Base-by-base conservation (phyloP, 2,113 vertebrate genomes). In the Esox niger region DNA sequence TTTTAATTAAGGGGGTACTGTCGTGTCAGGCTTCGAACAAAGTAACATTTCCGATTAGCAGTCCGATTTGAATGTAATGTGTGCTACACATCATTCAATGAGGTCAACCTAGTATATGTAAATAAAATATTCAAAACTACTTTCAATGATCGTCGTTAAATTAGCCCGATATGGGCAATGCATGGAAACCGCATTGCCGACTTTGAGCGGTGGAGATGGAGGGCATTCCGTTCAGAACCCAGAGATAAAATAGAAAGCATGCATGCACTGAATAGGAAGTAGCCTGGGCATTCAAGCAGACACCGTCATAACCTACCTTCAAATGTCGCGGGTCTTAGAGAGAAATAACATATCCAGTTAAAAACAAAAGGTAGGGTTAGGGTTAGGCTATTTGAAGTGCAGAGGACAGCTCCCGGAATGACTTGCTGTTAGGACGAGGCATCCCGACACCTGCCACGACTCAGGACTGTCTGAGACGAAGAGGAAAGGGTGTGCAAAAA, bases 251-350 rank as follows among this genome's bases (percentile, higher is more conserved):
- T 29, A 54, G 47, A 26, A 62, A 58, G 76, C 82, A 78, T 68
- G 81, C 64, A 29, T 68, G 81, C 64, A 29, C 68, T 55, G 80
- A 78, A 84, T 84, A 64, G 74, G 82, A 82, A 85, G 79, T 69
- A 35, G 9, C 38, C 38, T 43, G 17, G 38, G 38, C 3, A 17
- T 43, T 43, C 38, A 43, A 31, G 20, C 25, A 5, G 46, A 63
- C 73, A 29, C 67, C 38, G 17, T 43, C 38, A 43, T 43, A 43
- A 52, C 47, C 47, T 52, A 52, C 47, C 47, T 52, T 52, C 15
- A 52, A 43, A 43, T 21, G n/a, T n/a, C n/a, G 71, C 73, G 79
- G 79, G 35, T 10, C 3, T 43, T 43, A 15, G 15, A 27, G 27
- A 7, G 2, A 59, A 64, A 57, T 70, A 43, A 11, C 77, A 74